Evolutionary conservation across 2,797 vertebrate species (phyloP).

Genomic region (Trachops cirrhosus): DNA sequence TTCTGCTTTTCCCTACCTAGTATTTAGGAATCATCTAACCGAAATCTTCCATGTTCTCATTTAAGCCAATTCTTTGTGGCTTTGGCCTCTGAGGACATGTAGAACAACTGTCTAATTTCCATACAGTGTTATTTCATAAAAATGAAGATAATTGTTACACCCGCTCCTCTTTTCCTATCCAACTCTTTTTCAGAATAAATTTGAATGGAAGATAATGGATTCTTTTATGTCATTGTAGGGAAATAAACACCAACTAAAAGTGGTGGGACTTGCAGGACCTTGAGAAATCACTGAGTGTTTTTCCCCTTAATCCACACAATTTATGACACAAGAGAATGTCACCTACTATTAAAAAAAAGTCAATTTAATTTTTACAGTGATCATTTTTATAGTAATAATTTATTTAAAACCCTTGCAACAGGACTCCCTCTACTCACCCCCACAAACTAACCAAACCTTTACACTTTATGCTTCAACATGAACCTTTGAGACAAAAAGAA

Average conservation of each 20-base stretch:
- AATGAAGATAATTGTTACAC: not conserved
- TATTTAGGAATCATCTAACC: not conserved
- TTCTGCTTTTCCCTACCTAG: not conserved
- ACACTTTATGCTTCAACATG: not conserved
- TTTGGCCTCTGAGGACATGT: not conserved
- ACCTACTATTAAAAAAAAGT: not conserved
- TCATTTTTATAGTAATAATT: not conserved
- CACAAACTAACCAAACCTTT: not conserved
- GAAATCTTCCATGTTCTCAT: not conserved
- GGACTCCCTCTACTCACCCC: too few relatives aligned
- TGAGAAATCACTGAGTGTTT: not conserved
- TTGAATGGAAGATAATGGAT: conserved; percentile 31
- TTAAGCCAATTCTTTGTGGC: conserved; percentile 6
- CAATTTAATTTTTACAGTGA: not conserved
- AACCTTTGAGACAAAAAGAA: not conserved
- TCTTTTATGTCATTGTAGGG: not conserved
- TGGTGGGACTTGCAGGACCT: not conserved
- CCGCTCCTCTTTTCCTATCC: not conserved
- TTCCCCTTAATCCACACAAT: not conserved
- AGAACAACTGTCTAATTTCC: conserved; percentile 49
- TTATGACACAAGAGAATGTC: not conserved
- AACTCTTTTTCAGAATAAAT: conserved; percentile 44
- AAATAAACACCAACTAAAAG: conserved; percentile 4
- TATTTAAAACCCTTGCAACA: not conserved
- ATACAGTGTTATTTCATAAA: conserved; percentile 36